Evolutionary conservation across 2,797 vertebrate genomes (phyloP), one percentile per base, ranked within the genome.

Genomic region (Phataginus tricuspis): DNA sequence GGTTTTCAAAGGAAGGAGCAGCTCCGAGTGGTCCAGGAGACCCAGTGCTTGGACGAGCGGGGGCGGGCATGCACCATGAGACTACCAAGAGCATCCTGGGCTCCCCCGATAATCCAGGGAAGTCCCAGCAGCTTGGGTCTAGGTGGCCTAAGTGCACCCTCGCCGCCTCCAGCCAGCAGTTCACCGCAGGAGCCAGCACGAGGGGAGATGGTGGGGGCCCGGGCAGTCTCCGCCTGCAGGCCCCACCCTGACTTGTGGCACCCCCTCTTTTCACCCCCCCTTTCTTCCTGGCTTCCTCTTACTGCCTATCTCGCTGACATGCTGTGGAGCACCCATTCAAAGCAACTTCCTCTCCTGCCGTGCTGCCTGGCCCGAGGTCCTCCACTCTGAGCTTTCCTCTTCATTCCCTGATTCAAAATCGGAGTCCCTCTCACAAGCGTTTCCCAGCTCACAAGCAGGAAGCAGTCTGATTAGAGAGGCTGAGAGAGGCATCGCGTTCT

Each of bases 261-360:
- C 11, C 12, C 71, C 45, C 45, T 45, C 12, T 19, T 9, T 31
- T 12, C 29, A 13, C 34, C 6, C 27, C 23, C 2, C 4, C 55
- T 29, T 16, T 57, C 74, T 45, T 37, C 29, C 21, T 7, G 9
- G 37, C 29, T 12, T 55, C 59, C 37, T 27, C 0, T 7, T 25
- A 1, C 37, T 2, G 1, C 45, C 77, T 29, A 31, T 14, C 10
- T 71, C 34, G 37, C 51, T 59, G 19, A 0, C 2, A 0, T 2
- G 45, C 77, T 21, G 4, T 23, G 12, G 84, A 84, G 61, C 14
- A 23, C 27, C 77, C 53, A 34, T 75, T 84, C n/a, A 29, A 69
- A 49, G 12, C 37, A 18, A 13, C 71, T 59, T 64, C 37, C 55
- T 61, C 23, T n/a, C 34, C 29, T 29, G 8, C 53, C 21, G 19